These are phyloP conservation scores for Hippocampus barbouri DNA, from an alignment of 2,113 vertebrate species.

Conservation along the genomic window DNA sequence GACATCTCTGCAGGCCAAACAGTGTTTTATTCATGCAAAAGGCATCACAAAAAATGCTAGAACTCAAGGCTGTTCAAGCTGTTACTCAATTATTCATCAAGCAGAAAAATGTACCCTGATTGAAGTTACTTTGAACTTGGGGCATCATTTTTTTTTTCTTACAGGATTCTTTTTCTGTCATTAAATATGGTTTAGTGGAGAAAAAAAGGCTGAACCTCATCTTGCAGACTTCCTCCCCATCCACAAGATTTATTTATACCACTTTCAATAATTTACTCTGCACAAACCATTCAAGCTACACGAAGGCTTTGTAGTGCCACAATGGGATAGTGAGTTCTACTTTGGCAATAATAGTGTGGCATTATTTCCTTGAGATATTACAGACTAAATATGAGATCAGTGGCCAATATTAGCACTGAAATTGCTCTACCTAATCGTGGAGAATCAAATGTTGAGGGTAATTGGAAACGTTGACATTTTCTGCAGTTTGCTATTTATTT, in stretches of 20 bases:
- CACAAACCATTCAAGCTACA: conserved; percentile 62
- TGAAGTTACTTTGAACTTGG: conserved; percentile 78
- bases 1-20: conserved; percentile 60
- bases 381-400: conserved; percentile 30
- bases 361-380: conserved; percentile 38
- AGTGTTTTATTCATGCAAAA: conserved; percentile 73
- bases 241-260: conserved; percentile 59
- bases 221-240: conserved; percentile 25
- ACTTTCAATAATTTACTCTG: conserved; percentile 68
- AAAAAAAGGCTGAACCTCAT: conserved; percentile 30
- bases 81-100: conserved; percentile 78
- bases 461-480: conserved; percentile 19
- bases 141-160: conserved; percentile 61
- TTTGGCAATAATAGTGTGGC: conserved; percentile 28
- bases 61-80: conserved; percentile 71
- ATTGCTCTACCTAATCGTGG: not conserved
- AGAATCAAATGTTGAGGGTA: not conserved
- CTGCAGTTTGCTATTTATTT: conserved; percentile 41
- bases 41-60: conserved; percentile 58
- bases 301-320: conserved; percentile 59
- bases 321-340: conserved; percentile 43
- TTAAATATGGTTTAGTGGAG: conserved; percentile 36
- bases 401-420: not conserved
- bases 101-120: conserved; percentile 75
- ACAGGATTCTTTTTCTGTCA: conserved; percentile 42